These are phyloP conservation scores for Megaleporinus macrocephalus DNA, from an alignment of 2,113 vertebrate species.

Conservation along the genomic window DNA sequence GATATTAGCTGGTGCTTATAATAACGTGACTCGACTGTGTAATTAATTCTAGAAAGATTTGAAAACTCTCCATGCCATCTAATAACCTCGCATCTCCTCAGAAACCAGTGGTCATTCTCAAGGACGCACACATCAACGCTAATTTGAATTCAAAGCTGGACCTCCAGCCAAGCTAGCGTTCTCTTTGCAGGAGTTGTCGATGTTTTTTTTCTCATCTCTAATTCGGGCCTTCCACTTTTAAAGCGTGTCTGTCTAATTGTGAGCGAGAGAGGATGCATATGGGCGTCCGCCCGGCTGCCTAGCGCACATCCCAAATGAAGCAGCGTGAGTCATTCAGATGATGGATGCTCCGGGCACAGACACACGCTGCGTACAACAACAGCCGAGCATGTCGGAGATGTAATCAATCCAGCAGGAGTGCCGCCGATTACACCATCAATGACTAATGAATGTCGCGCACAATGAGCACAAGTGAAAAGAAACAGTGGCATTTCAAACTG, in stretches of 20 bases:
- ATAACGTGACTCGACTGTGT: too few relatives aligned
- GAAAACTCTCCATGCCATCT: conserved; percentile 30
- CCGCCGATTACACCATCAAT: conserved; percentile 31
- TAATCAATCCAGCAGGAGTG: conserved; percentile 48
- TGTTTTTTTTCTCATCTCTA: conserved; percentile 18
- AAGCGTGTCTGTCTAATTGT: conserved; percentile 23
- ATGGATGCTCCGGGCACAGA: conserved; percentile 27
- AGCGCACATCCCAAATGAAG: conserved; percentile 15
- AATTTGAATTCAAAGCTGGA: not conserved
- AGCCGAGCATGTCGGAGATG: conserved; percentile 33
- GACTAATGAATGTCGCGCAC: conserved; percentile 39
- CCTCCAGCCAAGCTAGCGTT: not conserved
- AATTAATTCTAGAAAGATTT: conserved; percentile 38
- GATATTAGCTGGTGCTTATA: too few relatives aligned
- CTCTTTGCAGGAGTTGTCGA: not conserved
- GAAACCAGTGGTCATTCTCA: conserved; percentile 42
- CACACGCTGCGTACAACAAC: conserved; percentile 44
- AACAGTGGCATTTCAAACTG: conserved; percentile 2
- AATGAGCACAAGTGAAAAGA: not conserved
- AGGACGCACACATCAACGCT: conserved; percentile 19
- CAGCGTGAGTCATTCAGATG: conserved; percentile 47
- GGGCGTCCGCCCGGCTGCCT: conserved; percentile 16
- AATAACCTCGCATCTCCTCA: not conserved
- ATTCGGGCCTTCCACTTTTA: conserved; percentile 3
- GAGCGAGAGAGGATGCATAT: not conserved